Evolutionary conservation across 2,888 invertebrate genomes (phyloP).

Genomic region (Cephus pulcher): DNA sequence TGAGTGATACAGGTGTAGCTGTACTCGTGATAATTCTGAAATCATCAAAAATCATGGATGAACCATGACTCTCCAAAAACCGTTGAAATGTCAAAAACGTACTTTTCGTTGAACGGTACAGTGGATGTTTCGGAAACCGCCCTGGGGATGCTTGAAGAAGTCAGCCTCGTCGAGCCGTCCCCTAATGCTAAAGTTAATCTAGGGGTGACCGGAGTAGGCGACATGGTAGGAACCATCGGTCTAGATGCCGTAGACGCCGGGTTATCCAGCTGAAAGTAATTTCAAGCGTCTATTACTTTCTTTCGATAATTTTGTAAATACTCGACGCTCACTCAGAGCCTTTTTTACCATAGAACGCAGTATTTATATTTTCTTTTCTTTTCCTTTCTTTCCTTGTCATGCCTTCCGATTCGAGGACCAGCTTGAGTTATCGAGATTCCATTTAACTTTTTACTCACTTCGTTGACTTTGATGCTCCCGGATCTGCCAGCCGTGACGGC

Average conservation of each 20-base stretch:
- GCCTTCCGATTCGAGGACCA: background rate
- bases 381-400: background rate
- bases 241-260: constrained; percentile 17
- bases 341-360: background rate
- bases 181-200: constrained; percentile 12
- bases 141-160: background rate
- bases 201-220: constrained; percentile 20
- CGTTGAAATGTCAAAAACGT: background rate
- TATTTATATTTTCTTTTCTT: background rate
- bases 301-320: background rate
- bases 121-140: background rate
- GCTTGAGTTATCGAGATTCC: background rate
- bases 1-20: background rate
- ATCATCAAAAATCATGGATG: background rate
- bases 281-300: constrained; percentile 23
- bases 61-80: background rate
- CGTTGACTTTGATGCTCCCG: background rate
- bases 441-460: background rate
- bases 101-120: background rate
- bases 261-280: constrained; percentile 33
- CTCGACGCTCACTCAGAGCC: background rate
- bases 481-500: background rate
- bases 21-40: background rate
- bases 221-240: constrained; percentile 16
- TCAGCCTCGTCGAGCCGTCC: background rate